Evolutionary conservation across 2,113 vertebrate genomes (phyloP), one percentile per base, ranked within the genome.

Genomic region (Opisthocomus hoazin): DNA sequence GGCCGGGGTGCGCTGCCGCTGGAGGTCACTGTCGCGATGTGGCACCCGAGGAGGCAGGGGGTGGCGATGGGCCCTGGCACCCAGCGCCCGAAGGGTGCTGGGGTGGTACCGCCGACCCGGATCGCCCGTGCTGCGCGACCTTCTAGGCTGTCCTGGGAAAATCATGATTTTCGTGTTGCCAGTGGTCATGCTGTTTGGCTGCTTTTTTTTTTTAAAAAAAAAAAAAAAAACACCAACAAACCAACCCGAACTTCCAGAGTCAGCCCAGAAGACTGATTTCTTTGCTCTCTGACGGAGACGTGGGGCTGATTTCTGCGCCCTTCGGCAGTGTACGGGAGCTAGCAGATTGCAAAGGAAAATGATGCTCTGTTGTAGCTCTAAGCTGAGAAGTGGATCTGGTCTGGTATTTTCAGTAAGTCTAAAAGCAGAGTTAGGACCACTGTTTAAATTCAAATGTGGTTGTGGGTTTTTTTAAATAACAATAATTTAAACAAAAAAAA

Each of bases 11-110:
- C 1, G 51, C 69, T 64, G 85, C 94, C 95, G 0, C 95, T 94
- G 94, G 97, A 95, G 95, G 95, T 94, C 97, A 93, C 95, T 96
- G 91, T 96, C 46, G 91, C 56, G 24, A 93, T 84, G 13, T 8
- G 74, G 76, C 70, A 16, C 69, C 6, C 13, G 32, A 78, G 78
- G 7, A 2, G n/a, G 14, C 74, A 14, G 12, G 29, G 58, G 48
- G 27, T 4, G 27, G 34, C 4, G 6, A 3, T 17, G 75, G 91
- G 32, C 32, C 65, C 69, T 2, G 60, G 60, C 1, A 4, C 48
- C 2, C 29, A 10, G 3, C 43, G 1, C 5, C 58, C 5, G 0
- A 3, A 26, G 24, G 10, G n/a, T 3, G 53, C 3, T 12, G 81
- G 53, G 53, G 9, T 20, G 60, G 54, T 13, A 10, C 10, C 23